Evolutionary conservation across 2,888 invertebrate genomes (phyloP).

Genomic region (Gandaritis pyraliata): DNA sequence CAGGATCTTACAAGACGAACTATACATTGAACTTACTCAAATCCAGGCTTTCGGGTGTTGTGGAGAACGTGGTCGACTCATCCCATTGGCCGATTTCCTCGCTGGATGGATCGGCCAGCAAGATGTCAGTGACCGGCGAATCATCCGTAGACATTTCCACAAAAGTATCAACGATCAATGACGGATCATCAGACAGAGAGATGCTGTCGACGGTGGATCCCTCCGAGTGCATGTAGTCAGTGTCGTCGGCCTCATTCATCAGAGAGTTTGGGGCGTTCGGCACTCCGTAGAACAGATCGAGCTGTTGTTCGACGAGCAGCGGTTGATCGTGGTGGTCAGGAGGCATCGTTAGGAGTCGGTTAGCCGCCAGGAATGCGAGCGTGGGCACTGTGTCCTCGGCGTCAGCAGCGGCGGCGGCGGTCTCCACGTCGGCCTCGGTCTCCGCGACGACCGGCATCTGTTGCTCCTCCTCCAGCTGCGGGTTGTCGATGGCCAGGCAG

Average conservation of each 20-base stretch:
- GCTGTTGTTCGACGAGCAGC: constrained; percentile 1
- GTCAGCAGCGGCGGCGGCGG: neutral
- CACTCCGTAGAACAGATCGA: neutral
- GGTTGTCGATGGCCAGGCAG: neutral
- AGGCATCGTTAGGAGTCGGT: neutral
- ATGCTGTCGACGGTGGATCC: neutral
- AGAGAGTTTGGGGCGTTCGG: neutral
- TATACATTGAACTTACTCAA: constrained; percentile 3
- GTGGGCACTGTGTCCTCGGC: neutral
- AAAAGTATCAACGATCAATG: neutral
- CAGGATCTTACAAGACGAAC: constrained; percentile 4
- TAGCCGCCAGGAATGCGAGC: neutral
- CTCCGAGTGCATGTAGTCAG: neutral
- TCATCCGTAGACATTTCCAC: neutral
- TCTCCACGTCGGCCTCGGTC: neutral
- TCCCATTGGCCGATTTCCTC: neutral
- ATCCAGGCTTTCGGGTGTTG: neutral
- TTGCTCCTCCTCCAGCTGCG: neutral
- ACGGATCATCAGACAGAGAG: constrained; percentile 1
- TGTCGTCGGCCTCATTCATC: too few species aligned
- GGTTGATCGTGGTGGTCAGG: neutral
- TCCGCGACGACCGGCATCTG: too few species aligned
- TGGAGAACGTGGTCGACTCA: neutral
- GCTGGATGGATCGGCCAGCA: neutral
- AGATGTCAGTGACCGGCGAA: neutral